These are phyloP conservation scores for Epinephelus fuscoguttatus DNA, from an alignment of 2,113 vertebrate species.

Conservation along the genomic window DNA sequence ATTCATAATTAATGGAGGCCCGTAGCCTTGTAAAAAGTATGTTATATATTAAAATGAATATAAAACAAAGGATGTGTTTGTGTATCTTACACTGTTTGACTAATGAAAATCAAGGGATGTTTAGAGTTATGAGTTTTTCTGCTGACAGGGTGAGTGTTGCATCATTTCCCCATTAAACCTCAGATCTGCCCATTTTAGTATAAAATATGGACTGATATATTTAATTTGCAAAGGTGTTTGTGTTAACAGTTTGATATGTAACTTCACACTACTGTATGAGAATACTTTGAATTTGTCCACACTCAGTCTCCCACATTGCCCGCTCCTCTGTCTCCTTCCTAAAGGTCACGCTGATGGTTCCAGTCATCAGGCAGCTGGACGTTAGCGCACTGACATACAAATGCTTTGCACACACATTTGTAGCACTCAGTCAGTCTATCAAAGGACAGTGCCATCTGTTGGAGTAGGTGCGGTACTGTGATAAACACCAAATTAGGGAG, in stretches of 20 bases:
- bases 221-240: neutral
- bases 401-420: no score
- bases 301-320: no score
- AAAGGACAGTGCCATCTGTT: no score
- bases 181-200: neutral
- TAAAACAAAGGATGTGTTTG: neutral
- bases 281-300: neutral
- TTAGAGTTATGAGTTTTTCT: neutral
- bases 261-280: neutral
- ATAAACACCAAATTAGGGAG: no score
- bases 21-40: neutral
- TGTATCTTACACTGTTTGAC: neutral
- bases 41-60: neutral
- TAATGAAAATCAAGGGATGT: neutral
- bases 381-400: neutral
- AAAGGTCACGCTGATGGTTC: neutral
- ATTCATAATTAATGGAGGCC: neutral
- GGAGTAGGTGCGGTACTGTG: no score
- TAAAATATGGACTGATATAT: neutral
- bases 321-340: no score
- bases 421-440: no score
- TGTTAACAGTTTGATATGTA: no score
- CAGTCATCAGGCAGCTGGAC: neutral
- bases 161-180: neutral
- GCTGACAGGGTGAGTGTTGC: neutral